A percentile compares a stretch with the other conserved stretches of the same genome.
Conservation (phyloP, 2,888 invertebrate genomes). For the Eumerus sabulonum region DNA sequence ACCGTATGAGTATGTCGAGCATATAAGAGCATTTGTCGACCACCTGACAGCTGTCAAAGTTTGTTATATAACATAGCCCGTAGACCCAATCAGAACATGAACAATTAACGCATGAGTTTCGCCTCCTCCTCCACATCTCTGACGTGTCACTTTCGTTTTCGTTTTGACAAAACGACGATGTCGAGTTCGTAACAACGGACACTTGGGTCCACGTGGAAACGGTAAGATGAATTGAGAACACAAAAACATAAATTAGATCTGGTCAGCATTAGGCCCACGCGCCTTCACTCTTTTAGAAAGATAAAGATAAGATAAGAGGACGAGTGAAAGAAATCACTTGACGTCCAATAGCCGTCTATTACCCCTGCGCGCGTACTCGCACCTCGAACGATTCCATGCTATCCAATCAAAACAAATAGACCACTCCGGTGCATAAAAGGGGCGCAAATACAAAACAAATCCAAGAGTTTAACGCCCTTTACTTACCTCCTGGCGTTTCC, state of each 20-base stretch:
- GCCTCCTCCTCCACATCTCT: constrained; percentile 15
- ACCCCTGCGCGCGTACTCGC: constrained; percentile 14
- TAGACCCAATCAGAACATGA: constrained; percentile 33
- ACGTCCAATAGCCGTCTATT: constrained; percentile 34
- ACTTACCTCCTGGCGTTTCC: constrained; percentile 24
- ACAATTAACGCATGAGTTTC: constrained; percentile 40
- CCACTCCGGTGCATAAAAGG: background rate
- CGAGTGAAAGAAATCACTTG: constrained; percentile 61
- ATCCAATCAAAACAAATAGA: constrained; percentile 49
- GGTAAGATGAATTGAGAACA: constrained; percentile 17
- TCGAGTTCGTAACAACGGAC: no score
- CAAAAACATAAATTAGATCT: constrained; percentile 22
- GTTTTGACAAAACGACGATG: no score
- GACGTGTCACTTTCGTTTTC: constrained; percentile 47
- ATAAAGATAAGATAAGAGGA: constrained; percentile 30
- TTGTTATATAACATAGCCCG: constrained; percentile 12
- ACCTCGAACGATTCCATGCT: constrained; percentile 59
- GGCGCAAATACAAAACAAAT: constrained; percentile 19
- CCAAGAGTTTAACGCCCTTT: constrained; percentile 65
- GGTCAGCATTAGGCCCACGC: background rate
- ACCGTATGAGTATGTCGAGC: no score
- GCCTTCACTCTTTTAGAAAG: background rate
- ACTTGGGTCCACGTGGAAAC: no score
- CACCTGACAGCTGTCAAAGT: constrained; percentile 27
- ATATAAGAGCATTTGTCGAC: background rate